phyloP scores from a whole-genome alignment of 1,140 invertebrate genomes.

The Hormaphis cornu region DNA sequence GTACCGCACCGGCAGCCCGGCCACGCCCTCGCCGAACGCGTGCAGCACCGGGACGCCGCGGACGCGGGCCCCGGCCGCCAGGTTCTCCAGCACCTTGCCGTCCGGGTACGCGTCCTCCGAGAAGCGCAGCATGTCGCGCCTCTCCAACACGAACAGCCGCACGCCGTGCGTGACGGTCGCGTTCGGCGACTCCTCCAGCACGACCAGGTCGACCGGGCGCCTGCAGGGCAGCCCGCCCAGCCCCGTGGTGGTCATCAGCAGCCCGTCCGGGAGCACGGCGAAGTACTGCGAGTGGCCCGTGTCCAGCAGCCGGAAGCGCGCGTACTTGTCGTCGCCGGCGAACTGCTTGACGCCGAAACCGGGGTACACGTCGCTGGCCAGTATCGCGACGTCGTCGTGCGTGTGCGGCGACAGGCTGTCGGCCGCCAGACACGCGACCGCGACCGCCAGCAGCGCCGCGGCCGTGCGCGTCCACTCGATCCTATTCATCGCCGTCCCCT shows the following conservation, averaged over 20 bases:
- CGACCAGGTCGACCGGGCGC: slow-evolving; percentile 64
- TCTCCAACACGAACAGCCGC: slow-evolving; percentile 71
- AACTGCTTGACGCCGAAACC: slow-evolving; percentile 75
- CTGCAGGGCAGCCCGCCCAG: slow-evolving; percentile 69
- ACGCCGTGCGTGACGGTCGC: slow-evolving; percentile 67
- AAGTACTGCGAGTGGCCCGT: slow-evolving; percentile 73
- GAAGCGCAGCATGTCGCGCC: slow-evolving; percentile 67
- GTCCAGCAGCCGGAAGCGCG: slow-evolving; percentile 59
- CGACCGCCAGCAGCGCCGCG: neutral
- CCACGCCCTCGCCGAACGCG: slow-evolving; percentile 41
- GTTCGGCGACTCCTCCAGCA: slow-evolving; percentile 69
- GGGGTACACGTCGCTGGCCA: slow-evolving; percentile 67
- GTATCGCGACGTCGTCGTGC: slow-evolving; percentile 40
- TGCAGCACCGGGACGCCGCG: slow-evolving; percentile 56
- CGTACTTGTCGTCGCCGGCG: slow-evolving; percentile 44
- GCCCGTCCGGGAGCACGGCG: slow-evolving; percentile 73
- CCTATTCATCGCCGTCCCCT: neutral
- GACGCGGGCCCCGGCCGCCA: slow-evolving; percentile 56
- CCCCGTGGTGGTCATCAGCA: slow-evolving; percentile 81
- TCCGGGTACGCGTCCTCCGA: slow-evolving; percentile 55
- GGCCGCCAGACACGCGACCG: neutral
- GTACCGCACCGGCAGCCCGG: slow-evolving; percentile 41
- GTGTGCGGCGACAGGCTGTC: slow-evolving; percentile 1
- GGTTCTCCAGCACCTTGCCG: slow-evolving; percentile 61
- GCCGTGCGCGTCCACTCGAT: neutral